Conservation (phyloP, 2,888 invertebrate species). For the Spicauda simplicius region DNA sequence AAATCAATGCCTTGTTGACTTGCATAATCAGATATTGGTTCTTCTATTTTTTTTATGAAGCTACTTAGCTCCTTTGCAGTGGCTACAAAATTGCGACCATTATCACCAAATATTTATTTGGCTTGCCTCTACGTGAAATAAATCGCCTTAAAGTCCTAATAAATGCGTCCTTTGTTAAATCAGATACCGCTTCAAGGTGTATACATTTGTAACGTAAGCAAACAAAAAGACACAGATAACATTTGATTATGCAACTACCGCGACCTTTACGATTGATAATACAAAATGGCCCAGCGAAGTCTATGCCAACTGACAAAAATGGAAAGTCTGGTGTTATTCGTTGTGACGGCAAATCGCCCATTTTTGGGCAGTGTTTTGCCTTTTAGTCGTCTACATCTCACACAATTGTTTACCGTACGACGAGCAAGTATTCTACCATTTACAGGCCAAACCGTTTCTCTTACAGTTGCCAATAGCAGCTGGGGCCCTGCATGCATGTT, state of each 20-base stretch:
- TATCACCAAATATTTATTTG: neutral
- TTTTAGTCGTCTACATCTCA: neutral
- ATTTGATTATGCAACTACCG: conserved; percentile 3
- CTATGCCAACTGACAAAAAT: conserved; percentile 14
- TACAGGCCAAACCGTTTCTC: conserved; percentile 14
- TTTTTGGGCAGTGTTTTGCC: neutral
- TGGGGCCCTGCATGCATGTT: conserved; percentile 25
- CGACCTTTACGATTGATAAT: neutral
- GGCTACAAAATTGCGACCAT: too few relatives aligned
- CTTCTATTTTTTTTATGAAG: neutral
- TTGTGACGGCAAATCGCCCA: neutral
- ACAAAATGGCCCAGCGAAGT: neutral
- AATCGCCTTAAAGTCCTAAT: conserved; percentile 13
- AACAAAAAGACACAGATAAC: conserved; percentile 11
- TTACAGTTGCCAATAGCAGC: conserved; percentile 11
- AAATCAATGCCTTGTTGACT: conserved; percentile 9
- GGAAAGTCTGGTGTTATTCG: conserved; percentile 11
- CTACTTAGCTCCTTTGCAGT: neutral
- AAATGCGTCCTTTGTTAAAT: conserved; percentile 14
- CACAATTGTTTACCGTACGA: conserved; percentile 5
- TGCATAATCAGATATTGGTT: neutral
- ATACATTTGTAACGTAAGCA: conserved; percentile 6
- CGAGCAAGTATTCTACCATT: conserved; percentile 10
- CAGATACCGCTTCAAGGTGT: conserved; percentile 14
- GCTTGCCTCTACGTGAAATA: conserved; percentile 6